These are phyloP conservation scores for Thomomys bottae DNA, from an alignment of 2,113 vertebrate species.

Conservation along the genomic window DNA sequence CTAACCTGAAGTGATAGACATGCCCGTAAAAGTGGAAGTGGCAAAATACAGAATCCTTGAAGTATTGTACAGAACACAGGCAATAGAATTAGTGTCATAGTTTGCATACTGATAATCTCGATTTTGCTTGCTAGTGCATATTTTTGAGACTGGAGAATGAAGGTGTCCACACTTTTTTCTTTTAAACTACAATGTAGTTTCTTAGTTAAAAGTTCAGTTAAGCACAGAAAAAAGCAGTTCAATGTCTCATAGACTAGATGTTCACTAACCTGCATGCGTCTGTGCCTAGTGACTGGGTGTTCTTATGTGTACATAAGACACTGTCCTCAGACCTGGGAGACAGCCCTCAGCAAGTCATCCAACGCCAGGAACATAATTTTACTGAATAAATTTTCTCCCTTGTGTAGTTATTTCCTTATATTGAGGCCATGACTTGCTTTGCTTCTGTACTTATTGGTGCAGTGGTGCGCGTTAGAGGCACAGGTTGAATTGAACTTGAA, in stretches of 20 bases:
- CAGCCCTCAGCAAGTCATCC: too few relatives aligned
- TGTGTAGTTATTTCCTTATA: background rate
- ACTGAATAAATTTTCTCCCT: background rate
- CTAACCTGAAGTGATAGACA: slow-evolving; percentile 51
- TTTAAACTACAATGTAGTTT: background rate
- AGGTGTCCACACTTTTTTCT: background rate
- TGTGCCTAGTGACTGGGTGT: background rate
- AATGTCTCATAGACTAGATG: background rate
- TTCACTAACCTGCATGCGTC: background rate
- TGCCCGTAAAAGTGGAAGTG: slow-evolving; percentile 60
- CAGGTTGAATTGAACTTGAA: background rate
- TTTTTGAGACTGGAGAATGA: background rate
- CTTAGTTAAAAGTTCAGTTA: slow-evolving; percentile 43
- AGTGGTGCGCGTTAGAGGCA: background rate
- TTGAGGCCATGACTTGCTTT: background rate
- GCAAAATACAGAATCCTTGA: slow-evolving; percentile 40
- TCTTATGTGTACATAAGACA: background rate
- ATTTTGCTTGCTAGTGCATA: background rate
- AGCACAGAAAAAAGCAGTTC: background rate
- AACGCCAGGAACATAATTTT: background rate
- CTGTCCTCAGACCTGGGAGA: too few relatives aligned
- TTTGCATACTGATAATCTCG: background rate
- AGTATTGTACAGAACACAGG: slow-evolving; percentile 32
- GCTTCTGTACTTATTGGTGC: background rate
- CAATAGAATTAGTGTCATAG: slow-evolving; percentile 1